phyloP scores from a whole-genome alignment of 2,888 invertebrate species.

The Ormyrus thymus region DNA sequence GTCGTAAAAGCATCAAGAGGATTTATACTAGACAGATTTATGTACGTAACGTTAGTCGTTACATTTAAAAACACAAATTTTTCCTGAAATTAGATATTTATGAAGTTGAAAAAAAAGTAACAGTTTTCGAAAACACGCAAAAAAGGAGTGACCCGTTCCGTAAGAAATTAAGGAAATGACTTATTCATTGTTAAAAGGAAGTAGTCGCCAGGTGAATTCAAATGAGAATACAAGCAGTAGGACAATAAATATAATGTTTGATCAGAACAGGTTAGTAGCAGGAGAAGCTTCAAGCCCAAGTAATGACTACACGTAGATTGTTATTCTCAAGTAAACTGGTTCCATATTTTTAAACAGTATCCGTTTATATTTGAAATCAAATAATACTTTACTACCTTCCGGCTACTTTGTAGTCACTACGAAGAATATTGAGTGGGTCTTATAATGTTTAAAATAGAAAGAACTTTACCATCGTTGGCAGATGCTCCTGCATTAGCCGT shows the following conservation, averaged over 20 bases:
- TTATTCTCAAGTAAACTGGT: not conserved
- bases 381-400: too few species aligned
- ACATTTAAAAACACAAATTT: not conserved
- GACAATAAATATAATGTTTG: not conserved
- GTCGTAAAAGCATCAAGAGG: too few species aligned
- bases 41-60: too few species aligned
- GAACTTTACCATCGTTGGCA: slow-evolving; percentile 45
- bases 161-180: not conserved
- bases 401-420: too few species aligned
- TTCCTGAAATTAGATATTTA: not conserved
- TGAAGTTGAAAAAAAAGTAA: too few species aligned
- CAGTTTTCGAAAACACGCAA: not conserved
- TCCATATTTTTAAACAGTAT: too few species aligned
- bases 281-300: not conserved
- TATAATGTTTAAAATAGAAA: not conserved
- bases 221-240: not conserved
- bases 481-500: slow-evolving; percentile 38
- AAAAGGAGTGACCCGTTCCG: too few species aligned
- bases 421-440: too few species aligned
- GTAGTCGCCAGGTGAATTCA: not conserved
- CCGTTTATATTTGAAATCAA: too few species aligned
- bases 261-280: not conserved
- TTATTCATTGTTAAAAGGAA: slow-evolving; percentile 10
- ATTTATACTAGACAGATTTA: too few species aligned
- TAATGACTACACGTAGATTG: not conserved